These are phyloP conservation scores for Pelodytes ibericus DNA, from an alignment of 2,797 vertebrate genomes.

Conservation along the genomic window DNA sequence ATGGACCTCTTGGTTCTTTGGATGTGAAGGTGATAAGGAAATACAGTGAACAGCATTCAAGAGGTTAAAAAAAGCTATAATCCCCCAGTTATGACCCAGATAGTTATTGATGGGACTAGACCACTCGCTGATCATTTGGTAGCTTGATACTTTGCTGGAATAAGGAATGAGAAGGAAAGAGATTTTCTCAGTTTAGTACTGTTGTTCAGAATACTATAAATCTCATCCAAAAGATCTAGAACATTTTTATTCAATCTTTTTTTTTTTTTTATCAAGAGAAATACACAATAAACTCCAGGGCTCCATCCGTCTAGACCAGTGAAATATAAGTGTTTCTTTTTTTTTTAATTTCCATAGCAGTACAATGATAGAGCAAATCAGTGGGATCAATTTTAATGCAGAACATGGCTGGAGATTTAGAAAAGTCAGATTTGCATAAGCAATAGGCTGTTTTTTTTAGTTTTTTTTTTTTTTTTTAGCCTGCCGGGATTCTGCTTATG, in stretches of 20 bases:
- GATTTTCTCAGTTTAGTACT: too few relatives aligned
- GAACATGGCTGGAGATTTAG: slow-evolving; percentile 48
- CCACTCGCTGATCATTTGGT: too few relatives aligned
- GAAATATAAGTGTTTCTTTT: background rate
- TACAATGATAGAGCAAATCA: slow-evolving; percentile 46
- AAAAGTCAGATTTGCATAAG: slow-evolving; percentile 52
- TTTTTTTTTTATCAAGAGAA: background rate
- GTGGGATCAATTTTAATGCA: slow-evolving; percentile 49
- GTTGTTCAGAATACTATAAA: background rate
- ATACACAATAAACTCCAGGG: background rate
- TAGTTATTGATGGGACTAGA: too few relatives aligned
- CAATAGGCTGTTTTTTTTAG: slow-evolving; percentile 32
- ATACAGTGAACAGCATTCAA: too few relatives aligned
- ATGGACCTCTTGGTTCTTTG: too few relatives aligned
- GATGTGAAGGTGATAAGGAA: too few relatives aligned
- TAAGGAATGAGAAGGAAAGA: too few relatives aligned
- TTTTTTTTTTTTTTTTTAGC: slow-evolving; percentile 18
- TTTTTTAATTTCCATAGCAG: slow-evolving; percentile 16
- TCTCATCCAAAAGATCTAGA: background rate
- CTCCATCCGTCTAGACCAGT: background rate
- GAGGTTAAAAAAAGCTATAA: too few relatives aligned
- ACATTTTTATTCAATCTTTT: background rate
- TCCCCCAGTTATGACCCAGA: too few relatives aligned
- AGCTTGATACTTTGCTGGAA: too few relatives aligned
- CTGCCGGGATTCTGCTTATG: slow-evolving; percentile 45